Conservation (phyloP, 2,113 vertebrate genomes). For the Salvator merianae region DNA sequence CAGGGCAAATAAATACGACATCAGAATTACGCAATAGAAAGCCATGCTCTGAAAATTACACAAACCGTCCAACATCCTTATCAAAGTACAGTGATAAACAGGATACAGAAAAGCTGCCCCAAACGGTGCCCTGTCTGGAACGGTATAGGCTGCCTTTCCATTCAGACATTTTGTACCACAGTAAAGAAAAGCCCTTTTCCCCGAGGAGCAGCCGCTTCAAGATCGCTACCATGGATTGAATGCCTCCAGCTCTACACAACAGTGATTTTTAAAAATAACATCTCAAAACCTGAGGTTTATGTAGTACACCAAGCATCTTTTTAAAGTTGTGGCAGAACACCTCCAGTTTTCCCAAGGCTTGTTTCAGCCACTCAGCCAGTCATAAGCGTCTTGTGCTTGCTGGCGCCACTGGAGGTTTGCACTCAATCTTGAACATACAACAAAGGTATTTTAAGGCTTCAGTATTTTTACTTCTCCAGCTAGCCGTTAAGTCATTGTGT, state of each 20-base stretch:
- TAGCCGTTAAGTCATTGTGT: slow-evolving; percentile 30
- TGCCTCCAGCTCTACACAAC: neutral
- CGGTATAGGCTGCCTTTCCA: neutral
- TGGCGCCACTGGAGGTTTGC: slow-evolving; percentile 3
- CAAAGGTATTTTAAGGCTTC: slow-evolving; percentile 19
- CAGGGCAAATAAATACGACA: slow-evolving; percentile 72
- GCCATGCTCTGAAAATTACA: slow-evolving; percentile 13
- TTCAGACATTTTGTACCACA: neutral
- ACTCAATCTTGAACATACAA: neutral
- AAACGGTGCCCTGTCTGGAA: too few species aligned
- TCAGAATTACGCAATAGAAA: slow-evolving; percentile 50
- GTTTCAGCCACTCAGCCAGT: neutral
- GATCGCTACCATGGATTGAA: neutral
- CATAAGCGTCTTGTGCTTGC: neutral
- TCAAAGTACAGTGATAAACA: neutral
- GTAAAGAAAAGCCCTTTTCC: neutral
- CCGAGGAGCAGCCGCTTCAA: neutral
- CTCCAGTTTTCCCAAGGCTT: neutral
- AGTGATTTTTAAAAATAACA: neutral
- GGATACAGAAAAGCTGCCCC: too few species aligned
- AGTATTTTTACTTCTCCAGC: slow-evolving; percentile 23
- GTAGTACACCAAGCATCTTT: neutral
- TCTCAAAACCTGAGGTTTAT: neutral
- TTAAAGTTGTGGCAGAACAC: neutral
- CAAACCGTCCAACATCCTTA: neutral